Base-by-base conservation (phyloP, 2,797 vertebrate species). In the Peromyscus eremicus region DNA sequence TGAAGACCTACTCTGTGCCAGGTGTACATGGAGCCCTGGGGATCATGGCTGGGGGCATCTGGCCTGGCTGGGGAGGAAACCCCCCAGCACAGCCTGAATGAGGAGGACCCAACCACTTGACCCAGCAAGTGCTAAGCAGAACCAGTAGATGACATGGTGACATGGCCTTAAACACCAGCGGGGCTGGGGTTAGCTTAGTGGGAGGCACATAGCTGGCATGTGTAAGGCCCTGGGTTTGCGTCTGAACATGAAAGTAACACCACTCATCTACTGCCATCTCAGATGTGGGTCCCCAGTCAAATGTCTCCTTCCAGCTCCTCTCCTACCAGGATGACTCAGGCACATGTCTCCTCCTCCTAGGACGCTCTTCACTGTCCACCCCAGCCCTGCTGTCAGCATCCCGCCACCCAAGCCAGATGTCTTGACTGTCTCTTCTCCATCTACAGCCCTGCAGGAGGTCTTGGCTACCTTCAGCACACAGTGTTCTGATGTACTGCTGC, bases 41-140 rank as follows among this genome's bases (percentile, higher is more conserved):
- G 46, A 52, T 46, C 2, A 2, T 11, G 16, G 34, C 71, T 3
- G 1, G 52, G 17, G 5, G 9, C 64, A 77, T 13, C 64, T 25
- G 83, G 64, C 12, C 66, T 0, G 10, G 86, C 16, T n/a, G 40
- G 57, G 37, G 64, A 52, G 73, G 79, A 7, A 27, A 40, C 80
- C 64, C 57, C 80, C 2, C 7, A 40, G 46, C 64, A 7, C 32
- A 88, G 37, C 19, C n/a, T 0, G 10, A 70, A n/a, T 5, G 7
- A 43, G 16, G 1, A 75, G 80, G 49, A 27, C 23, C 66, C 0
- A 0, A 46, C 10, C 84, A 86, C 12, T 21, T 37, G 3, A 49
- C 3, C 40, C 62, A 6, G 1, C 37, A 19, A 19, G 66, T 1
- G 0, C 46, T n/a, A 0, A 9, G n/a, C 0, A 8, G 11, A 83